Conservation (phyloP, 64 coral and sea anemone species). For the Stylophora pistillata region DNA sequence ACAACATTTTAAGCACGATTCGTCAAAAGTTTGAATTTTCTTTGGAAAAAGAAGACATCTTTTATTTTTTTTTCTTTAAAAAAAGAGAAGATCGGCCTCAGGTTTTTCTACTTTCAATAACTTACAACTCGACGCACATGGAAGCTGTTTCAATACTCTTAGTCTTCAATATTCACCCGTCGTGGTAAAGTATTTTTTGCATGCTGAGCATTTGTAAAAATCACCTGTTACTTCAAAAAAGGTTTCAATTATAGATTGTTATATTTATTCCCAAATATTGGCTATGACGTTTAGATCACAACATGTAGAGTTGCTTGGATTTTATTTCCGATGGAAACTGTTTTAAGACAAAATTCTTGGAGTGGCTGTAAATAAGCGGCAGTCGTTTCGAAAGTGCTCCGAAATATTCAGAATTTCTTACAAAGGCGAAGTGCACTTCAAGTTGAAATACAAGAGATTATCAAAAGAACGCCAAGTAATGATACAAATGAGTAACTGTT, state of each 20-base stretch:
- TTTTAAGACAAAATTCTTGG: no score
- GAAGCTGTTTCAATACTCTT: not conserved
- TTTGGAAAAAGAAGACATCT: not conserved
- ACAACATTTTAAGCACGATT: not conserved
- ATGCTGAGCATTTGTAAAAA: not conserved
- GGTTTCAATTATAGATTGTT: not conserved
- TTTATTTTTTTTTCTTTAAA: not conserved
- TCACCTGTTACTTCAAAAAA: not conserved
- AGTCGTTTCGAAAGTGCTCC: no score
- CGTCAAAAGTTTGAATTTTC: not conserved
- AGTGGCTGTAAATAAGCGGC: not conserved
- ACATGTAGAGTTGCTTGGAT: not conserved
- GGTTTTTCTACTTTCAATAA: not conserved
- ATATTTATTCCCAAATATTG: not conserved
- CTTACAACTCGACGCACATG: not conserved
- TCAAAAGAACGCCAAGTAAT: no score
- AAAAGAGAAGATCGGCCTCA: not conserved
- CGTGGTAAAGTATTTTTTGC: not conserved
- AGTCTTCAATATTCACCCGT: not conserved
- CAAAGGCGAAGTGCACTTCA: no score
- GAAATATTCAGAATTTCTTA: no score
- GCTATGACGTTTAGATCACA: not conserved
- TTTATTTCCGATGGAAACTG: no score
- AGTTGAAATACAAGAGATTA: no score
- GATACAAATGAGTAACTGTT: no score